Conservation (phyloP, 1,140 invertebrate genomes). For the Lordiphosa collinella region DNA sequence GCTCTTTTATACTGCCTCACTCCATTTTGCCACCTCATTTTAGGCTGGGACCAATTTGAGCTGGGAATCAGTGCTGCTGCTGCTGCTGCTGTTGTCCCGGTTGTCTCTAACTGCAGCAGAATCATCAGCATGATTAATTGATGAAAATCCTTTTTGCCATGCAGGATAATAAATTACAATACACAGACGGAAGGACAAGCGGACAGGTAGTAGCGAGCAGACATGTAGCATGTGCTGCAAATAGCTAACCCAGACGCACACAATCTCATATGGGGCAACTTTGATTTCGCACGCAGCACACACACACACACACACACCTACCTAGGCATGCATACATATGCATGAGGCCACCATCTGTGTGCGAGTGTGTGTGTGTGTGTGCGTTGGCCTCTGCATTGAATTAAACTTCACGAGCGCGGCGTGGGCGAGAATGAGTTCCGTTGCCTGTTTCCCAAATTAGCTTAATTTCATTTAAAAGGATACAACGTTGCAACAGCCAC, state of each 20-base stretch:
- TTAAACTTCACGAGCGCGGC: slow-evolving; percentile 37
- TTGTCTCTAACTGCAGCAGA: slow-evolving; percentile 42
- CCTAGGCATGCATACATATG: slow-evolving; percentile 34
- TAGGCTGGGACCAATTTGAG: not conserved
- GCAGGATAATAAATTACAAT: slow-evolving; percentile 77
- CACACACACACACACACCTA: slow-evolving; percentile 7
- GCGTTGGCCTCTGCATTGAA: slow-evolving; percentile 33
- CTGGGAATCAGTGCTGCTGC: not conserved
- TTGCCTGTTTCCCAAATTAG: slow-evolving; percentile 65
- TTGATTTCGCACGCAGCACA: slow-evolving; percentile 39
- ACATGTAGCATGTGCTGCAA: slow-evolving; percentile 49
- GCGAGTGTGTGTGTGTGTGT: slow-evolving; percentile 20
- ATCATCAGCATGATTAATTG: slow-evolving; percentile 76
- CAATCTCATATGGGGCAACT: slow-evolving; percentile 28
- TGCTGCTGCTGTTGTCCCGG: not conserved
- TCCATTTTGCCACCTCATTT: slow-evolving; percentile 1
- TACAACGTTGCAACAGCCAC: slow-evolving; percentile 32
- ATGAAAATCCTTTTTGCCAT: slow-evolving; percentile 76
- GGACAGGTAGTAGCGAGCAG: slow-evolving; percentile 3
- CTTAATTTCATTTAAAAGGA: slow-evolving; percentile 77
- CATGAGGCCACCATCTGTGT: slow-evolving; percentile 18
- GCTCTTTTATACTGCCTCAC: too few species aligned
- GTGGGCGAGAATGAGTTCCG: slow-evolving; percentile 39
- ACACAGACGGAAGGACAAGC: slow-evolving; percentile 24
- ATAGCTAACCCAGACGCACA: slow-evolving; percentile 37